A percentile compares a stretch with the other conserved stretches of the same genome.
These are phyloP conservation scores for Cynopterus sphinx DNA, from an alignment of 2,797 vertebrate species.

Conservation along the genomic window DNA sequence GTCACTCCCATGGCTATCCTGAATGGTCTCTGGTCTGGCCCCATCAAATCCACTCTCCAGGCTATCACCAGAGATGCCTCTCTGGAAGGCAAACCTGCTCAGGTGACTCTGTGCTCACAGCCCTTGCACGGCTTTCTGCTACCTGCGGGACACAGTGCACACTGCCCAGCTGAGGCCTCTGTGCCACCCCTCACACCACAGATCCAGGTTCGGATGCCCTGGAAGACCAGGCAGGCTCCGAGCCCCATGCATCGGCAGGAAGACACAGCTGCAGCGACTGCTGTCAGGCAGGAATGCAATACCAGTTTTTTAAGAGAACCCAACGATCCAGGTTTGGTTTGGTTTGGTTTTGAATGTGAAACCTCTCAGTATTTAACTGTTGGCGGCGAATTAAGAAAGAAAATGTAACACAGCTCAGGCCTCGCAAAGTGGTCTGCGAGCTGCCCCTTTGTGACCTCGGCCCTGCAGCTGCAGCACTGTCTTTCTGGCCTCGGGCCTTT, in stretches of 20 bases:
- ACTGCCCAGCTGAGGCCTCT: background rate
- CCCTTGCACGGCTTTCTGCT: background rate
- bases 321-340: background rate
- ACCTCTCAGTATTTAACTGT: background rate
- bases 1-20: background rate
- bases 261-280: rapidly evolving
- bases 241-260: rapidly evolving
- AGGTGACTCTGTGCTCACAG: background rate
- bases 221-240: background rate
- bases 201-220: background rate
- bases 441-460: background rate
- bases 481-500: background rate
- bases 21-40: background rate
- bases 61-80: background rate
- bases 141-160: background rate
- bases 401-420: background rate
- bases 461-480: rapidly evolving
- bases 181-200: background rate
- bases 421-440: background rate
- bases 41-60: background rate
- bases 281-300: background rate
- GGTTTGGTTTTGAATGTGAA: background rate
- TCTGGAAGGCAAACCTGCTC: background rate
- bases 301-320: background rate
- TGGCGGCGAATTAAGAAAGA: background rate